Conservation (phyloP, 2,888 invertebrate species). For the Ennomos quercinarius region DNA sequence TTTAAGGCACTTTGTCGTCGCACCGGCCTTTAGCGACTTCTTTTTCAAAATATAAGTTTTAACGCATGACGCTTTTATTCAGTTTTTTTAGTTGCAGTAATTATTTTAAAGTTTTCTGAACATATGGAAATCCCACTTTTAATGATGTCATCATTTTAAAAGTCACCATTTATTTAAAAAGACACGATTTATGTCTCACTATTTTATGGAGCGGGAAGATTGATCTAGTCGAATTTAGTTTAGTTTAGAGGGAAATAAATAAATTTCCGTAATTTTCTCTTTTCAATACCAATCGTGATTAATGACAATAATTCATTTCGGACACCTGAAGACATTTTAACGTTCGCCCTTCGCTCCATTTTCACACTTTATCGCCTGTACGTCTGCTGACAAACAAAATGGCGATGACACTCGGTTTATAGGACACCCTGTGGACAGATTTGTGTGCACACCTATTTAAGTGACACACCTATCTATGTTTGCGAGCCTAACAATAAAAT, state of each 20-base stretch:
- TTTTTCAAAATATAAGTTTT: conserved; percentile 56
- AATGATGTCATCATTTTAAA: conserved; percentile 44
- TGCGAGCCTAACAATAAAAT: conserved; percentile 44
- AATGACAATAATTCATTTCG: conserved; percentile 52
- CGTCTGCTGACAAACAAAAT: conserved; percentile 59
- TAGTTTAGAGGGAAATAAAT: conserved; percentile 46
- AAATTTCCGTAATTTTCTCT: conserved; percentile 45
- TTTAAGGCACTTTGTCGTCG: conserved; percentile 79
- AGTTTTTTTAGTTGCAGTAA: conserved; percentile 41
- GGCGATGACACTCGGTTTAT: conserved; percentile 59
- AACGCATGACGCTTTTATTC: conserved; percentile 50
- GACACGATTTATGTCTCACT: conserved; percentile 24
- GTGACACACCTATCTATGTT: conserved; percentile 66
- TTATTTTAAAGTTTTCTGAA: conserved; percentile 31
- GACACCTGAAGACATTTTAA: conserved; percentile 53
- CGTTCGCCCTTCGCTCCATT: conserved; percentile 56
- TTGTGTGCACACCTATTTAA: conserved; percentile 70
- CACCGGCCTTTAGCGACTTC: conserved; percentile 59
- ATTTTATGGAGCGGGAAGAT: conserved; percentile 20
- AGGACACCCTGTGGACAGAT: conserved; percentile 61
- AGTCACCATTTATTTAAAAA: conserved; percentile 24
- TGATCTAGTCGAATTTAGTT: conserved; percentile 27
- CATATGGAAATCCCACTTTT: conserved; percentile 36
- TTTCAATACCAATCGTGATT: conserved; percentile 56
- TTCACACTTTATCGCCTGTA: conserved; percentile 58